Conservation (phyloP, 2,113 vertebrate species). For the Ailurus styani region DNA sequence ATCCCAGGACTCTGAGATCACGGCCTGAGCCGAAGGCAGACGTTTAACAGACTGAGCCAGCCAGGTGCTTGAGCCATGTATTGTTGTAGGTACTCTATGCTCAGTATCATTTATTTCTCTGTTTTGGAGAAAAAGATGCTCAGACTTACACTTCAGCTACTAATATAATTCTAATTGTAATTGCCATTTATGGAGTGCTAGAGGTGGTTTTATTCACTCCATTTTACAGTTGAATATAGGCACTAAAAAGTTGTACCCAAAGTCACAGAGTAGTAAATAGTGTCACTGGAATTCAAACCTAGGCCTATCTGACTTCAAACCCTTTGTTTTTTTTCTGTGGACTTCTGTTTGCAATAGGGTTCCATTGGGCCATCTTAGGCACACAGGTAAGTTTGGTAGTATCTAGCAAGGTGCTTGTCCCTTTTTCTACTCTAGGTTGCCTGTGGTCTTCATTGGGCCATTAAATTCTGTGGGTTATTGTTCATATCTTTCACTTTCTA, state of each 20-base stretch:
- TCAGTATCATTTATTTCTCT: background rate
- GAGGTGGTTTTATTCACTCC: background rate
- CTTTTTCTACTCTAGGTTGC: background rate
- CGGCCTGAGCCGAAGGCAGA: too few species aligned
- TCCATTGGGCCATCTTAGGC: background rate
- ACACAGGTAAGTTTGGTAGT: background rate
- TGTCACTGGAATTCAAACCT: background rate
- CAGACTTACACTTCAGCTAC: background rate
- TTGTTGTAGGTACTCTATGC: background rate
- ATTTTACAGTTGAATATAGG: background rate
- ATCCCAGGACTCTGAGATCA: too few species aligned
- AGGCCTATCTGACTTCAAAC: background rate
- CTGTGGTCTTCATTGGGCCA: background rate
- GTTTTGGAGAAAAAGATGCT: background rate
- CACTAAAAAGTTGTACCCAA: background rate
- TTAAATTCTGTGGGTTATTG: background rate
- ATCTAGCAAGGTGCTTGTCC: background rate
- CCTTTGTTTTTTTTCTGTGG: background rate
- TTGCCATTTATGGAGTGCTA: background rate
- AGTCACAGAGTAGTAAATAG: background rate
- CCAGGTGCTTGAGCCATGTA: too few species aligned
- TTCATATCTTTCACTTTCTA: background rate
- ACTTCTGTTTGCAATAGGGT: background rate
- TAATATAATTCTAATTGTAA: background rate
- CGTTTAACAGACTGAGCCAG: too few species aligned